These are phyloP conservation scores for Fringilla coelebs DNA, from an alignment of 2,797 vertebrate species.

Conservation along the genomic window DNA sequence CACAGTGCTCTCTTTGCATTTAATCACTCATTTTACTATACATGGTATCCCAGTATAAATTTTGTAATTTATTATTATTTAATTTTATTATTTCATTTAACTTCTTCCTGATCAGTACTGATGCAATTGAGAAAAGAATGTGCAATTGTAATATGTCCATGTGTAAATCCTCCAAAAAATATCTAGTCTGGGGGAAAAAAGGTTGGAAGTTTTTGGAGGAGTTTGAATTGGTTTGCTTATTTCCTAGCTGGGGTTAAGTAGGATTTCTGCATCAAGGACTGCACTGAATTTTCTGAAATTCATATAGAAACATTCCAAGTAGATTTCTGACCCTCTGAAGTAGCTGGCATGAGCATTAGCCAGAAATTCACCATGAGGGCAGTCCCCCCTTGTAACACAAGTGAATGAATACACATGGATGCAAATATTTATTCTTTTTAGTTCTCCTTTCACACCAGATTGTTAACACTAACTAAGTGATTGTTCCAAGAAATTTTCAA, in stretches of 20 bases:
- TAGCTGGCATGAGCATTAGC: not conserved
- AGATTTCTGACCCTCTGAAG: not conserved
- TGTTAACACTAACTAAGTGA: not conserved
- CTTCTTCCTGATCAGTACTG: not conserved
- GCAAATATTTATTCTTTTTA: not conserved
- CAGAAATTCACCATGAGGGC: not conserved
- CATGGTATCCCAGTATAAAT: not conserved
- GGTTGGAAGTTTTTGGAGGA: not conserved
- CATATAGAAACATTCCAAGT: not conserved
- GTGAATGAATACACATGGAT: fast-evolving
- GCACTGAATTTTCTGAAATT: not conserved
- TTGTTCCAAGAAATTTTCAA: not conserved
- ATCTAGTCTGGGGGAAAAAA: not conserved
- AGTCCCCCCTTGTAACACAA: not conserved
- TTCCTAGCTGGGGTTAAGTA: not conserved
- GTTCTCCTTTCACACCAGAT: not conserved
- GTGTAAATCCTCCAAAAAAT: not conserved
- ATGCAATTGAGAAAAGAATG: not conserved
- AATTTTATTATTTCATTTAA: not conserved
- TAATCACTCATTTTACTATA: not conserved
- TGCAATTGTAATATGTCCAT: fast-evolving
- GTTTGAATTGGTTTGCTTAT: not conserved
- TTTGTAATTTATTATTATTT: not conserved
- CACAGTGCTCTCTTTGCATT: not conserved
- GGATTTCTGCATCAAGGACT: not conserved